Conservation (phyloP, 2,888 invertebrate species). For the Stenolophus ochropezus region DNA sequence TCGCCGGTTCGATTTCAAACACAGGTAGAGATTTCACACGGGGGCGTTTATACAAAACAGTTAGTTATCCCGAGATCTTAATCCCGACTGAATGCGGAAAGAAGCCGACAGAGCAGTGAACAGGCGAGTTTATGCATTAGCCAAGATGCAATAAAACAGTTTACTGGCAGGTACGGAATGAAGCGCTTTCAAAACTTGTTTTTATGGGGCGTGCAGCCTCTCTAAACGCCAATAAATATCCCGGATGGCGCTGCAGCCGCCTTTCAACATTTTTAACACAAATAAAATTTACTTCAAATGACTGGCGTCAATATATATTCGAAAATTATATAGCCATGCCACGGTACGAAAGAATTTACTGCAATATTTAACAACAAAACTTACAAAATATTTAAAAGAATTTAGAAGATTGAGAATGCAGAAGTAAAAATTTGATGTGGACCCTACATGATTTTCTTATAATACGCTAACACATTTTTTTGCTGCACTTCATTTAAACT, state of each 20-base stretch:
- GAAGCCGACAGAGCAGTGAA: conserved; percentile 22
- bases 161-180: conserved; percentile 50
- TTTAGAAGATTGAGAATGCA: too few relatives aligned
- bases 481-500: too few relatives aligned
- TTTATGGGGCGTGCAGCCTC: conserved; percentile 57
- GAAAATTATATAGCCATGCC: too few relatives aligned
- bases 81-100: conserved; percentile 44
- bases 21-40: conserved; percentile 51
- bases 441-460: too few relatives aligned
- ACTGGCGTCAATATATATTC: too few relatives aligned
- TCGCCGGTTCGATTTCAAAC: conserved; percentile 48
- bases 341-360: too few relatives aligned
- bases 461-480: too few relatives aligned
- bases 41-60: conserved; percentile 32
- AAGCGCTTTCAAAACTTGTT: conserved; percentile 48
- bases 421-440: too few relatives aligned
- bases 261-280: background rate
- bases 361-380: too few relatives aligned
- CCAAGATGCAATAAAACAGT: conserved; percentile 50
- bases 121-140: conserved; percentile 39
- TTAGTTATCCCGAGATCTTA: conserved; percentile 43
- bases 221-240: conserved; percentile 58
- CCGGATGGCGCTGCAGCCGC: conserved; percentile 7
- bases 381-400: too few relatives aligned
- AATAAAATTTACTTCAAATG: background rate